Evolutionary conservation across 2,888 invertebrate species (phyloP).

Genomic region (Perdita meconis): DNA sequence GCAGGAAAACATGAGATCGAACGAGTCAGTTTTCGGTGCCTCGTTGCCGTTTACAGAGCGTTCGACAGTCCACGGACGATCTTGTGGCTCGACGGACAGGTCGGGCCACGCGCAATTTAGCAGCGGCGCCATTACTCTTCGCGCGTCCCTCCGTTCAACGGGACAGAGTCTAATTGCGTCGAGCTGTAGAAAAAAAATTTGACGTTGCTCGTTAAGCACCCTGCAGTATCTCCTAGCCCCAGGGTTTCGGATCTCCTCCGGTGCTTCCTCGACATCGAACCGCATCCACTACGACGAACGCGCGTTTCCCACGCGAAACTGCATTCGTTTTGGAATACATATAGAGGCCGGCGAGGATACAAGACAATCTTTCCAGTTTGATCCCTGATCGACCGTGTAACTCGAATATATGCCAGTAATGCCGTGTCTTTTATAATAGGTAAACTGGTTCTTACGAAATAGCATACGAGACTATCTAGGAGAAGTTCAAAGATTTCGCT

Average conservation of each 20-base stretch:
- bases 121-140: slow-evolving; percentile 69
- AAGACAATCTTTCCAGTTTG: too few relatives aligned
- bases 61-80: slow-evolving; percentile 41
- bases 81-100: slow-evolving; percentile 45
- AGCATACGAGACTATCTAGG: too few relatives aligned
- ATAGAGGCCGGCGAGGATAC: too few relatives aligned
- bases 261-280: slow-evolving; percentile 37
- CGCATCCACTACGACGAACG: slow-evolving; percentile 22
- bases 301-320: slow-evolving; percentile 43
- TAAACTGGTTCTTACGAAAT: too few relatives aligned
- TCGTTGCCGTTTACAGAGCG: slow-evolving; percentile 35
- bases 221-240: slow-evolving; percentile 51
- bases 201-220: slow-evolving; percentile 72
- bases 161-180: slow-evolving; percentile 74
- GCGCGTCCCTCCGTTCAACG: slow-evolving; percentile 69
- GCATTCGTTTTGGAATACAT: too few relatives aligned
- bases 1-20: slow-evolving; percentile 37
- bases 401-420: too few relatives aligned
- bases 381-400: too few relatives aligned
- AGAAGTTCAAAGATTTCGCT: too few relatives aligned
- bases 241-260: slow-evolving; percentile 37
- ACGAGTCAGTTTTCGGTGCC: slow-evolving; percentile 28
- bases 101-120: slow-evolving; percentile 68
- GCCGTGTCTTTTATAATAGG: too few relatives aligned
- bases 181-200: slow-evolving; percentile 65